Conservation (phyloP, 2,797 vertebrate genomes). For the Bovichtus variegatus region DNA sequence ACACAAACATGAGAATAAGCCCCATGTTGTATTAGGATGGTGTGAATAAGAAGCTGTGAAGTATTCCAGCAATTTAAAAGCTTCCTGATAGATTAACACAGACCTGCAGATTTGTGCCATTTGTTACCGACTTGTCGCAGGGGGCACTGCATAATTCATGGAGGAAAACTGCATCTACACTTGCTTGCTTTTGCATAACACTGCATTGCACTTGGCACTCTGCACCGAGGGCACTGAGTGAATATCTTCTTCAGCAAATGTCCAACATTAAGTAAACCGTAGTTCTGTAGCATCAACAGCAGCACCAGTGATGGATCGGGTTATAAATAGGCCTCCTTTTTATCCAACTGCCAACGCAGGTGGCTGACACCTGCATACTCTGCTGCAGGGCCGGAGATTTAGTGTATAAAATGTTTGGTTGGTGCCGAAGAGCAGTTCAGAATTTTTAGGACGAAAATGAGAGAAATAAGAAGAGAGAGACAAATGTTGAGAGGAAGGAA, state of each 20-base stretch:
- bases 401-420: conserved; percentile 40
- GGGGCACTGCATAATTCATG: conserved; percentile 64
- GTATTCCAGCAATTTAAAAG: conserved; percentile 13
- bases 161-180: conserved; percentile 44
- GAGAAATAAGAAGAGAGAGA: conserved; percentile 17
- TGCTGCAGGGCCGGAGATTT: conserved; percentile 43
- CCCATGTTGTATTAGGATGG: too few species aligned
- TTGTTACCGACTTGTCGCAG: conserved; percentile 44
- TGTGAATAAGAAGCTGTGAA: not conserved
- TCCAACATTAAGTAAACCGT: conserved; percentile 64
- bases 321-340: conserved; percentile 77
- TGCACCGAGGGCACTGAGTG: conserved; percentile 31
- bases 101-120: conserved; percentile 40
- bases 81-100: conserved; percentile 35
- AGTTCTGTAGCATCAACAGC: conserved; percentile 57
- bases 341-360: conserved; percentile 72
- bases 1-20: not conserved
- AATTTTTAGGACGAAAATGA: conserved; percentile 25
- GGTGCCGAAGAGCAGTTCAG: conserved; percentile 17
- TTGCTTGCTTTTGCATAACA: conserved; percentile 47
- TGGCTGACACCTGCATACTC: conserved; percentile 62
- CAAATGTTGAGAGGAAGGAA: conserved; percentile 46
- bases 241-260: conserved; percentile 40
- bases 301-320: conserved; percentile 49
- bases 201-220: conserved; percentile 46